phyloP scores from a whole-genome alignment of 2,113 vertebrate species.

The Cynocephalus volans region DNA sequence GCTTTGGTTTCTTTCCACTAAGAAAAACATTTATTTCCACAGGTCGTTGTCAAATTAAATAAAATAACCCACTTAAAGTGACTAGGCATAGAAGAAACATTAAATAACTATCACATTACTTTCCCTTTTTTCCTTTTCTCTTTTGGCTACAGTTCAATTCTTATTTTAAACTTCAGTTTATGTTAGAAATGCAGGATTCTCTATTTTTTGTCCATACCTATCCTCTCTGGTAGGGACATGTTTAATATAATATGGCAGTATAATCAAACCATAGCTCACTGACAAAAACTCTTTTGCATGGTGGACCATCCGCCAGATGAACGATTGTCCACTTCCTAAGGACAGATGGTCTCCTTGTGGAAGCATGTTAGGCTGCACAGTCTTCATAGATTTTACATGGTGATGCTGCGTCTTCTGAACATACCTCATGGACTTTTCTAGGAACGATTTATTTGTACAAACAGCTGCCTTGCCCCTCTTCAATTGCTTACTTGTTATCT shows the following conservation, averaged over 20 bases:
- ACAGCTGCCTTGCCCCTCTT: background rate
- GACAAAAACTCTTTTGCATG: background rate
- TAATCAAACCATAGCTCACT: background rate
- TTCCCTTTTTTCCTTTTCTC: background rate
- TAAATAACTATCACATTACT: background rate
- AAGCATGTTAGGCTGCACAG: background rate
- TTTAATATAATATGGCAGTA: background rate
- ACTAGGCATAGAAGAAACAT: background rate
- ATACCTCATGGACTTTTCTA: background rate
- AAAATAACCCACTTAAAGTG: background rate
- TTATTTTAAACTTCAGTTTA: background rate
- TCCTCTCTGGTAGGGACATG: background rate
- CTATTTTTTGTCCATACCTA: background rate
- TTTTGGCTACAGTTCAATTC: background rate
- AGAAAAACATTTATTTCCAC: background rate
- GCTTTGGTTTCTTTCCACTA: background rate
- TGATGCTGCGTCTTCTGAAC: background rate
- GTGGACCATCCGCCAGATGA: too few species aligned
- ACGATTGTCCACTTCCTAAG: background rate
- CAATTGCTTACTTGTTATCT: too few species aligned
- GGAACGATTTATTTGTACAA: background rate
- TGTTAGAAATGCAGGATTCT: background rate
- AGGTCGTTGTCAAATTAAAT: background rate
- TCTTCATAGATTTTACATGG: too few species aligned
- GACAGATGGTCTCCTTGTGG: background rate